These are phyloP conservation scores for rat (Rattus norvegicus) DNA, from an alignment of 2,113 vertebrate species.

Conservation along the genomic window DNA sequence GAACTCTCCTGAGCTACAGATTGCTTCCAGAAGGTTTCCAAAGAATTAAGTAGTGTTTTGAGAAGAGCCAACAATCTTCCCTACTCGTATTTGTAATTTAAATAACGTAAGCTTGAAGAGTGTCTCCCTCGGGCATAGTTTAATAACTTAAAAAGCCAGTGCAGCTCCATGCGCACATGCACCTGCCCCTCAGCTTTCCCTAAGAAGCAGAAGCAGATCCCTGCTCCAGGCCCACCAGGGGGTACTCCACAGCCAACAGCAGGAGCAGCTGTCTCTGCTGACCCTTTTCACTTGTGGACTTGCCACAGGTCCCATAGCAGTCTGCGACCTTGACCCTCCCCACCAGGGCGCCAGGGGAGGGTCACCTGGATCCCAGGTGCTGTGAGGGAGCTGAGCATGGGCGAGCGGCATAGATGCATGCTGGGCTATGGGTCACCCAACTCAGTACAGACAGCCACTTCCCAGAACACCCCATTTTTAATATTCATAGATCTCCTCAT, in stretches of 20 bases:
- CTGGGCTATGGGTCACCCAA: constrained; percentile 69
- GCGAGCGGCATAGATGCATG: accelerated
- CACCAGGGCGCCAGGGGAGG: background rate
- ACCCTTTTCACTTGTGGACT: background rate
- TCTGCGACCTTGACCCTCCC: background rate
- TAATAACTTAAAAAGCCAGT: constrained; percentile 46
- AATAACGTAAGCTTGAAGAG: constrained; percentile 82
- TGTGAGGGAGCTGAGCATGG: accelerated
- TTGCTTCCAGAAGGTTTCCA: constrained; percentile 79
- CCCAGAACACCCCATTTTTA: constrained; percentile 81
- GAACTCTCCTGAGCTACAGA: constrained; percentile 70
- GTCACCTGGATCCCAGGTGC: background rate
- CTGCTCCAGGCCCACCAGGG: background rate
- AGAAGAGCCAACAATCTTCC: constrained; percentile 81
- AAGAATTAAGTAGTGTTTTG: constrained; percentile 83
- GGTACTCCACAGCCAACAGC: background rate
- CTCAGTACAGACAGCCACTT: constrained; percentile 78
- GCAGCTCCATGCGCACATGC: background rate
- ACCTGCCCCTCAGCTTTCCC: background rate
- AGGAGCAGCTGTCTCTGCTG: constrained; percentile 1
- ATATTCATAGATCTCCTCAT: constrained; percentile 86
- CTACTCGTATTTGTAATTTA: constrained; percentile 86
- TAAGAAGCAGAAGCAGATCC: background rate
- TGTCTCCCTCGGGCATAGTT: constrained; percentile 80
- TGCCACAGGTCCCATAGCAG: background rate